phyloP scores from a whole-genome alignment of 2,113 vertebrate species.

The Cottus gobio region DNA sequence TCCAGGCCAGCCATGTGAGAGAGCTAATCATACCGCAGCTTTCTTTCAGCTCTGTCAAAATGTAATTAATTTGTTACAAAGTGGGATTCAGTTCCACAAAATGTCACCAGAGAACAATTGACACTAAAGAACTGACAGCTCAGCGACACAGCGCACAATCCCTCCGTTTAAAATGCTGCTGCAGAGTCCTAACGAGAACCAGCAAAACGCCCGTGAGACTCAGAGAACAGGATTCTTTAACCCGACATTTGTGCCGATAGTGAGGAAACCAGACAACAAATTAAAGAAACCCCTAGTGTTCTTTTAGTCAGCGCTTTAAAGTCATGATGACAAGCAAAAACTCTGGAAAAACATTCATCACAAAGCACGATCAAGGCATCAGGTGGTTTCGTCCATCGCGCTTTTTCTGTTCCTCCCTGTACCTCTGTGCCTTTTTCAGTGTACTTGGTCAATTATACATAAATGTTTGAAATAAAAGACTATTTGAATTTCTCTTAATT shows the following conservation, averaged over 20 bases:
- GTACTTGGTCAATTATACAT: background rate
- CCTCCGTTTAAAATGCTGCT: background rate
- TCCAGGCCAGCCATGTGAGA: background rate
- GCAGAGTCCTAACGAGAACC: conserved; percentile 1
- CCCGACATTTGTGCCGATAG: background rate
- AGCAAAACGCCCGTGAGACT: background rate
- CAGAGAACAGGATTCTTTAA: conserved; percentile 6
- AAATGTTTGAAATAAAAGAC: conserved; percentile 16
- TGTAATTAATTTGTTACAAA: conserved; percentile 27
- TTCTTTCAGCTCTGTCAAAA: conserved; percentile 24
- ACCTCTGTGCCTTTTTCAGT: background rate
- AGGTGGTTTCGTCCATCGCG: background rate
- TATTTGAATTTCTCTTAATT: background rate
- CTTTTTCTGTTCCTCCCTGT: background rate
- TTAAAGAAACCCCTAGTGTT: background rate
- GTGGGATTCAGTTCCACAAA: conserved; percentile 26
- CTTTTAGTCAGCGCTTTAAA: conserved; percentile 9
- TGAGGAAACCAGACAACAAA: background rate
- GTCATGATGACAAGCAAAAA: conserved; percentile 2
- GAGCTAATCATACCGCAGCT: conserved; percentile 10
- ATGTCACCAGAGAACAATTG: conserved; percentile 12
- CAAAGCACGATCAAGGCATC: conserved; percentile 19
- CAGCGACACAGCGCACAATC: background rate
- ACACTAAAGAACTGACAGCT: conserved; percentile 6
- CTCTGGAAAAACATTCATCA: background rate